Evolutionary conservation across 2,888 invertebrate species (phyloP), one percentile per base, ranked within the genome.

Genomic region (Rhagonycha fulva): DNA sequence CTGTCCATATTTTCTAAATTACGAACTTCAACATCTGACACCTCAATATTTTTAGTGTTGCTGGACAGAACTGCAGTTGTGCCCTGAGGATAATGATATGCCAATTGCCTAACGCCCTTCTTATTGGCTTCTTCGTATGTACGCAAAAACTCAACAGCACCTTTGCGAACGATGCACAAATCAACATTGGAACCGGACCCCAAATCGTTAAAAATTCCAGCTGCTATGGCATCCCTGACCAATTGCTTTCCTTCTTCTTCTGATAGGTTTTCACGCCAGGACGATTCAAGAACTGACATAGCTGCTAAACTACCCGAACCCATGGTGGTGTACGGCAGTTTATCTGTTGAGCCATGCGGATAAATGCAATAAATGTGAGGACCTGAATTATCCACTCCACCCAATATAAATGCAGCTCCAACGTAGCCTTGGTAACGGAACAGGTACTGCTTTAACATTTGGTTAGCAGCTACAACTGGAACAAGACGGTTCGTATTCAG

Each of bases 161-260:
- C 94, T 83, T 94, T 95, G 14, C 95, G 95, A 83, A 99, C 98
- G 9, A 99, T 92, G 86, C 98, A 98, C 72, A 99, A 87, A 88
- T 99, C 99, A 14, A 98, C 93, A 88, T 97, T 97, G 14, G 96
- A 97, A 72, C 99, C 98, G 63, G 98, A 99, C 11, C 96, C 98
- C 84, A 99, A 91, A 89, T 99, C 99, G 88, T 99, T 98, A 88
- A 98, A 98, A 83, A 99, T 96, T 89, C 99, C 99, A 83, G 97
- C 97, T 70, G 96, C 95, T 84, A 99, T 96, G 0, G 97, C 98
- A 90, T 98, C 95, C 67, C 97, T 91, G 0, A 99, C 98, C 75
- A 99, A 88, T 82, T 93, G 89, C 85, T 97, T 95, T 14, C 95
- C 99, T 83, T 98, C 97, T 82, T 95, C 96, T 86, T 97, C 95